Conservation (phyloP, 2,888 invertebrate species). For the Macropis europaea region DNA sequence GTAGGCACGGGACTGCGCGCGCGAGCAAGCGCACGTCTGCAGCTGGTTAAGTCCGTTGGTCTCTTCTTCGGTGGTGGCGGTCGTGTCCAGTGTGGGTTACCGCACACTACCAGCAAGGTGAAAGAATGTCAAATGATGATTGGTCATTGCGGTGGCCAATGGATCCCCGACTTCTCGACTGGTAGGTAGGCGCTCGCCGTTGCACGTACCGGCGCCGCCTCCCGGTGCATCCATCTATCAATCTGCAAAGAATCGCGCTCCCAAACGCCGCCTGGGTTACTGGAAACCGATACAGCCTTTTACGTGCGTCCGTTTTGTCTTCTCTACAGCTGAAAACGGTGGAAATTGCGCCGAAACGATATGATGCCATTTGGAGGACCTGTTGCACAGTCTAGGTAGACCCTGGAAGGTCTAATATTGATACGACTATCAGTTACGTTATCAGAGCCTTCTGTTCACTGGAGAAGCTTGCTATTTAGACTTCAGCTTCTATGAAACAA, state of each 20-base stretch:
- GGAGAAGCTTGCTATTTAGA: too few species aligned
- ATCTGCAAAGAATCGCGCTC: constrained; percentile 40
- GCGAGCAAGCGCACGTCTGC: neutral
- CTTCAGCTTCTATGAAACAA: too few species aligned
- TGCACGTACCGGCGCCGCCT: constrained; percentile 70
- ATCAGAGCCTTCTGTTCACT: too few species aligned
- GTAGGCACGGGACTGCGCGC: constrained; percentile 18
- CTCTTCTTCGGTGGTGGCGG: constrained; percentile 32
- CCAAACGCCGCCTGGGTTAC: constrained; percentile 42
- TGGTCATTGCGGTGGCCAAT: constrained; percentile 78
- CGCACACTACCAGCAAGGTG: constrained; percentile 64
- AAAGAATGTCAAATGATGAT: constrained; percentile 79
- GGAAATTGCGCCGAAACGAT: too few species aligned
- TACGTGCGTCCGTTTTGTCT: too few species aligned
- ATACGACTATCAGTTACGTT: too few species aligned
- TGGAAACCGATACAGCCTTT: too few species aligned
- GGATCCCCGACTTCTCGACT: constrained; percentile 68
- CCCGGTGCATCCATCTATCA: constrained; percentile 65
- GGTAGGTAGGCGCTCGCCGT: constrained; percentile 65
- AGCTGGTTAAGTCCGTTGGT: constrained; percentile 6
- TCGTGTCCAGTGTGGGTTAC: constrained; percentile 43
- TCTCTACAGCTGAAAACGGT: too few species aligned
- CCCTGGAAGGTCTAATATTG: too few species aligned
- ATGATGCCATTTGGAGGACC: too few species aligned
- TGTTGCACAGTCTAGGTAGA: too few species aligned